Evolutionary conservation across 2,113 vertebrate species (phyloP).

Genomic region (Petaurus breviceps): DNA sequence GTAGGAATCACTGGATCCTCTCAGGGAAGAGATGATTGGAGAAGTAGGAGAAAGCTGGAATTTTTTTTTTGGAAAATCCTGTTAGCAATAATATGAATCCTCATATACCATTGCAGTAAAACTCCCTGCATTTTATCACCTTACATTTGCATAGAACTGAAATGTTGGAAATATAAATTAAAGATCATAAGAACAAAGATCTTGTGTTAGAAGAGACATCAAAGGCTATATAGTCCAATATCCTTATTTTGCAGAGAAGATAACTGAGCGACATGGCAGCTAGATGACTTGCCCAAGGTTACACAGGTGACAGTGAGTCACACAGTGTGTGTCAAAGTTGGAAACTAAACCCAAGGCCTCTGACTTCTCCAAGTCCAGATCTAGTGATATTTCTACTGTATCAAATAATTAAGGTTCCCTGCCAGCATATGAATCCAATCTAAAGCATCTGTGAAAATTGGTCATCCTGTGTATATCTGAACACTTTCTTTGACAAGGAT

Average conservation of each 20-base stretch:
- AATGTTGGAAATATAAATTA: not conserved
- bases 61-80: not conserved
- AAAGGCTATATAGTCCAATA: not conserved
- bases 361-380: not conserved
- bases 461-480: not conserved
- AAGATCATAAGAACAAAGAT: not conserved
- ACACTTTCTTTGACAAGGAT: not conserved
- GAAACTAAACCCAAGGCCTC: no score
- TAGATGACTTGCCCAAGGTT: not conserved
- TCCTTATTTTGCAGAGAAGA: not conserved
- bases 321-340: no score
- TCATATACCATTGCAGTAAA: not conserved
- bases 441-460: not conserved
- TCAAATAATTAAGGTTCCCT: not conserved
- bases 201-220: not conserved
- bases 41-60: not conserved
- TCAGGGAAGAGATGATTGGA: not conserved
- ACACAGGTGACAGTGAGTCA: no score
- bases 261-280: rapidly evolving
- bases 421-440: not conserved
- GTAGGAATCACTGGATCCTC: not conserved
- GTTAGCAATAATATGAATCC: not conserved
- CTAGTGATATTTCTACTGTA: not conserved
- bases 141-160: not conserved
- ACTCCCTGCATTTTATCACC: not conserved